Conservation (phyloP, 2,797 vertebrate genomes). For the Helostoma temminkii region DNA sequence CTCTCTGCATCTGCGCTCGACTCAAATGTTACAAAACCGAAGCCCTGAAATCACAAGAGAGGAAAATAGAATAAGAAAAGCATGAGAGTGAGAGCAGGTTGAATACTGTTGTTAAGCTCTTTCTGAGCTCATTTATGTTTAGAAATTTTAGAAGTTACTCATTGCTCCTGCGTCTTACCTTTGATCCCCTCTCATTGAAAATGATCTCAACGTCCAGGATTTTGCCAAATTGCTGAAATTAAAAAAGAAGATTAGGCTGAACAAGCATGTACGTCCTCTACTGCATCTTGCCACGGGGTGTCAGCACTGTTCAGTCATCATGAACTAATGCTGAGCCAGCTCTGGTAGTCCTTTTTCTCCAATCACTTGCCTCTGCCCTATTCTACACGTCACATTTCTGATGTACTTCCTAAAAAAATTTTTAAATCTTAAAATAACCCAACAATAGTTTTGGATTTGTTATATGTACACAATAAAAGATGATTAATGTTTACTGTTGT, state of each 20-base stretch:
- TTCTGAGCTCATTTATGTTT: neutral
- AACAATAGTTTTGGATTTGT: slow-evolving; percentile 3
- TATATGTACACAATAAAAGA: neutral
- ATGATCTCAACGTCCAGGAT: slow-evolving; percentile 90
- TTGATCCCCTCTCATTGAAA: slow-evolving; percentile 89
- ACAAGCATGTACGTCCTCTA: slow-evolving; percentile 29
- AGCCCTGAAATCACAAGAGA: slow-evolving; percentile 88
- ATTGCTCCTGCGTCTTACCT: slow-evolving; percentile 74
- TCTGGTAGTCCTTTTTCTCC: slow-evolving; percentile 43
- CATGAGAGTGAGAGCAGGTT: neutral
- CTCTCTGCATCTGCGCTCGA: slow-evolving; percentile 95
- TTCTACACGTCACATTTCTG: slow-evolving; percentile 62
- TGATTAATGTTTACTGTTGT: neutral
- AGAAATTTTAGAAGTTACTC: neutral
- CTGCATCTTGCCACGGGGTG: slow-evolving; percentile 74
- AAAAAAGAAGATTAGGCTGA: slow-evolving; percentile 39
- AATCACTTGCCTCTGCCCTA: slow-evolving; percentile 53
- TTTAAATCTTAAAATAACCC: slow-evolving; percentile 25
- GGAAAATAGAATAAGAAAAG: neutral
- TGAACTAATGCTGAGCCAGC: slow-evolving; percentile 58
- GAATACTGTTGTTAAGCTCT: slow-evolving; percentile 26
- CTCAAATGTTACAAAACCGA: slow-evolving; percentile 99
- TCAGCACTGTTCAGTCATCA: slow-evolving; percentile 74
- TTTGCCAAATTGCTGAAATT: slow-evolving; percentile 87
- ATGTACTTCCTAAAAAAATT: slow-evolving; percentile 37